phyloP scores from a whole-genome alignment of 2,797 vertebrate genomes.

The Emys orbicularis region DNA sequence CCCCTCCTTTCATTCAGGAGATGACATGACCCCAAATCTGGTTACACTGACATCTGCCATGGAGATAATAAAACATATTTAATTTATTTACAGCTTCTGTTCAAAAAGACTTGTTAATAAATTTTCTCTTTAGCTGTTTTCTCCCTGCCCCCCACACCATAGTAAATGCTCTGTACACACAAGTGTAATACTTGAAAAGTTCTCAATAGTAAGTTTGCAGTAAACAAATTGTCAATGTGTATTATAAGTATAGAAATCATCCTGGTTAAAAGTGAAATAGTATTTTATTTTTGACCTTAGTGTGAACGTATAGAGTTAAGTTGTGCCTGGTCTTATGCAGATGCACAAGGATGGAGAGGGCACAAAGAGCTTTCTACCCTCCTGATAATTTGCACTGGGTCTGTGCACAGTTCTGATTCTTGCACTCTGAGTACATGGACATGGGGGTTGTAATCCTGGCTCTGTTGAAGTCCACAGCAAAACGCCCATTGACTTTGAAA shows the following conservation, averaged over 20 bases:
- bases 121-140: neutral
- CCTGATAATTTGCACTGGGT: neutral
- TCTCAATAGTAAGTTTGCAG: neutral
- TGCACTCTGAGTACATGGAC: neutral
- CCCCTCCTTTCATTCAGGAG: neutral
- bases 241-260: neutral
- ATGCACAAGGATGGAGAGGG: neutral
- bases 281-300: neutral
- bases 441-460: neutral
- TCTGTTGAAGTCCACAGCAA: neutral
- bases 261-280: slow-evolving; percentile 14
- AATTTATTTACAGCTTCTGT: neutral
- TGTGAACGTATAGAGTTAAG: neutral
- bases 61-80: neutral
- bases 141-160: neutral
- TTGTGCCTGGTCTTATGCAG: neutral
- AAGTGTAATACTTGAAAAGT: neutral
- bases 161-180: neutral
- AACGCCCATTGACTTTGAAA: neutral
- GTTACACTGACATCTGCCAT: neutral
- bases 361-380: neutral
- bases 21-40: neutral
- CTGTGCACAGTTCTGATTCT: neutral
- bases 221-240: neutral
- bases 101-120: neutral